Conservation (phyloP, 2,113 vertebrate genomes). For the Corydoras maculifer region DNA sequence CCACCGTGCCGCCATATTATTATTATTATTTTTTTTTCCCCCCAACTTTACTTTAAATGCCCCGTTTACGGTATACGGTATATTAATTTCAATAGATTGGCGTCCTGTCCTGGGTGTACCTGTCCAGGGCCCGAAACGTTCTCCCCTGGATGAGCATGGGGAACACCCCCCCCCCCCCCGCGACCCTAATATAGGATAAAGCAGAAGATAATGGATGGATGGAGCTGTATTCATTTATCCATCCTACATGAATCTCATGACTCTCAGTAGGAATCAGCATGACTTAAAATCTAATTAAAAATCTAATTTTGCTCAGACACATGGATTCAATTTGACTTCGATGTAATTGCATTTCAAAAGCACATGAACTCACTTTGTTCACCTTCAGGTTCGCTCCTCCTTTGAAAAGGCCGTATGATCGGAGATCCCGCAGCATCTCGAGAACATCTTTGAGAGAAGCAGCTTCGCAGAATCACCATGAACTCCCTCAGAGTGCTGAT, state of each 20-base stretch:
- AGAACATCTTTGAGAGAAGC: background rate
- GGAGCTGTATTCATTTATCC: background rate
- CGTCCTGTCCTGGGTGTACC: too few relatives aligned
- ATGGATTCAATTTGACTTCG: slow-evolving; percentile 1
- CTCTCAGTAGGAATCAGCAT: background rate
- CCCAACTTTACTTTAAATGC: too few relatives aligned
- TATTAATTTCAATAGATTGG: too few relatives aligned
- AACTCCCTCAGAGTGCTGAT: slow-evolving; percentile 19
- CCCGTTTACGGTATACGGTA: too few relatives aligned
- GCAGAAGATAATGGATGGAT: too few relatives aligned
- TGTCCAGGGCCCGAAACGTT: too few relatives aligned
- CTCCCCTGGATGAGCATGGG: too few relatives aligned
- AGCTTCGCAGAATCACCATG: slow-evolving; percentile 27
- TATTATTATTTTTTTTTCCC: too few relatives aligned
- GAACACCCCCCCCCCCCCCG: too few relatives aligned
- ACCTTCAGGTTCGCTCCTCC: background rate
- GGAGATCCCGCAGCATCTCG: slow-evolving; percentile 4
- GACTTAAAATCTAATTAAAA: slow-evolving; percentile 4
- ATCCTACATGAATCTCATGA: background rate
- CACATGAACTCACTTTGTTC: background rate
- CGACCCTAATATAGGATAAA: too few relatives aligned
- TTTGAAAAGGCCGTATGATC: background rate
- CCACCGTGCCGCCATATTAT: too few relatives aligned
- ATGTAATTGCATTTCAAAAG: slow-evolving; percentile 24
- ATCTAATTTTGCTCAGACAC: slow-evolving; percentile 12